Percentiles rank a stretch among this genome's conserved stretches.
Evolutionary conservation across 2,113 vertebrate genomes (phyloP).

Genomic region (Vulpes lagopus): DNA sequence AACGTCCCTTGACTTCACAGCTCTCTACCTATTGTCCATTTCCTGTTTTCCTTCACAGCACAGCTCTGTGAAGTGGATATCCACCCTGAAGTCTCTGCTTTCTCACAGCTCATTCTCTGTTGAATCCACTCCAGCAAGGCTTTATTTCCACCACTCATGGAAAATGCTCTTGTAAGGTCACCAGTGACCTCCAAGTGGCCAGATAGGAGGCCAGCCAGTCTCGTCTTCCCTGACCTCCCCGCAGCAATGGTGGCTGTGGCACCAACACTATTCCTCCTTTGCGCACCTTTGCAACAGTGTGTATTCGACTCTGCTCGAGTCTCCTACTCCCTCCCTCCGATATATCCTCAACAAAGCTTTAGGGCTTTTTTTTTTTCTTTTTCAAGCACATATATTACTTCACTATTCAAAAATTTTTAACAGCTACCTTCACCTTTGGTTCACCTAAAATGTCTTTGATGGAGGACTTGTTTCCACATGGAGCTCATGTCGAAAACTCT

Average conservation of each 20-base stretch:
- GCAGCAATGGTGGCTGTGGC: rapidly evolving
- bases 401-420: background rate
- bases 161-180: background rate
- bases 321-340: no score
- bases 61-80: background rate
- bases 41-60: background rate
- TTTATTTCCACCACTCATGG: background rate
- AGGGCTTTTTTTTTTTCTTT: background rate
- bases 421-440: background rate
- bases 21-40: background rate
- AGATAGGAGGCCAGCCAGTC: background rate
- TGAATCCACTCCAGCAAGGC: background rate
- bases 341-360: background rate
- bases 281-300: background rate
- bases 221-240: background rate
- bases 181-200: background rate
- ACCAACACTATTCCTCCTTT: background rate
- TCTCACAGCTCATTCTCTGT: background rate
- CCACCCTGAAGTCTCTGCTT: background rate
- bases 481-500: background rate
- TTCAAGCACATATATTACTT: background rate
- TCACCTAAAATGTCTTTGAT: background rate
- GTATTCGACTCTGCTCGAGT: background rate
- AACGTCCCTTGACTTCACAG: background rate
- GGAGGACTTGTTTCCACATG: background rate